Base-by-base conservation (phyloP, 2,797 vertebrate species). In the Hypotaenidia philippensis region DNA sequence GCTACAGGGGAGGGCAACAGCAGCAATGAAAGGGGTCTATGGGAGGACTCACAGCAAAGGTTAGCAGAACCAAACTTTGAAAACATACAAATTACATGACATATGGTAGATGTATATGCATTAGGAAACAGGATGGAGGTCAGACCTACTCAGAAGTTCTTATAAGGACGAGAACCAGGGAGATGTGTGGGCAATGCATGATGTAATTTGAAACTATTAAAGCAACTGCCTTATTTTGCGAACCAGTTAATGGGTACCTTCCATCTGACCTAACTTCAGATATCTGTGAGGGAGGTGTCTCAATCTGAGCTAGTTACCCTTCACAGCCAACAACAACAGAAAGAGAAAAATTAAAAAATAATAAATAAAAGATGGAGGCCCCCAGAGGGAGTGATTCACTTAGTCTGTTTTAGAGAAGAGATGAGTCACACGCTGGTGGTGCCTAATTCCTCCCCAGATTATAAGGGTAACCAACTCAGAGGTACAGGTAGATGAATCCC, bases 371-470 rank as follows among this genome's bases (percentile, higher is more conserved):
- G 11, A 52, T 0, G 2, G 34, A 81, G 29, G 61, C 53, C 53
- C 74, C 53, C 61, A 75, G 57, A 91, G 70, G 22, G 69, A 86
- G 69, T 95, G 88, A 96, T 90, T 95, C 72, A 91, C 53, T 66
- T 91, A 70, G 83, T 80, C 76, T 75, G 36, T 80, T 94, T 94
- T 86, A 71, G 57, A 69, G 77, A 80, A 75, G 60, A 77, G 22
- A 80, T 77, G 79, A 93, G 22, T 90, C 90, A 90, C 36, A 44
- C 2, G 2, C 41, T 76, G 50, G 26, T 75, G 75, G 57, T 55
- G 32, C 59, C 70, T 68, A 71, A 81, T 87, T 93, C 53, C 80
- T 75, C 86, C 61, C 66, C 74, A 72, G 63, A 57, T 19, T 38
- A 3, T 6, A 83, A 77, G 3, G 6, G 32, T 41, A 94, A 57